Percentiles rank a stretch among this genome's conserved stretches.
phyloP scores from a whole-genome alignment of 2,888 invertebrate species.

The Panzeria rudis region DNA sequence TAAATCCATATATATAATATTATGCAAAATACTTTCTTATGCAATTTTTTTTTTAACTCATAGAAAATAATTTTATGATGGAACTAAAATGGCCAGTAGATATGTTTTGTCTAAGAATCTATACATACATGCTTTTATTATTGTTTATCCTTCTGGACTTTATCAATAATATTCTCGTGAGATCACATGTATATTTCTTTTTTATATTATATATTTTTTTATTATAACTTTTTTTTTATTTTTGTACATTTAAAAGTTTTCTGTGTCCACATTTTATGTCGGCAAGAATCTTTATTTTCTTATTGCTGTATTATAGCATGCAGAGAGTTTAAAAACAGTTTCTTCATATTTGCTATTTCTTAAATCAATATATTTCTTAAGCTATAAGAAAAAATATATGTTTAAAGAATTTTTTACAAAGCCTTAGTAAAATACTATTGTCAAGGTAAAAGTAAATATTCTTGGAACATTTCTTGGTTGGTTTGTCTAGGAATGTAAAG shows the following conservation, averaged over 20 bases:
- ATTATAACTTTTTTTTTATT: slow-evolving; percentile 25
- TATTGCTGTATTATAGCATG: slow-evolving; percentile 1
- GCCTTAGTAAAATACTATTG: not conserved
- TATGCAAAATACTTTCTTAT: slow-evolving; percentile 58
- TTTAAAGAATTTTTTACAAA: not conserved
- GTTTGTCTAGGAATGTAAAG: not conserved
- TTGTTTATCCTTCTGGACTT: slow-evolving; percentile 66
- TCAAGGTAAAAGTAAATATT: slow-evolving; percentile 6
- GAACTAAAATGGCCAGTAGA: slow-evolving; percentile 10
- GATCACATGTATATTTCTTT: slow-evolving; percentile 47
- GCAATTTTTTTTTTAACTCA: slow-evolving; percentile 3
- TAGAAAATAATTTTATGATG: slow-evolving; percentile 46
- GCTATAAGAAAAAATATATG: not conserved
- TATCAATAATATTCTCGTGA: slow-evolving; percentile 68
- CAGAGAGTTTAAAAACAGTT: not conserved
- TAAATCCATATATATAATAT: slow-evolving; percentile 38
- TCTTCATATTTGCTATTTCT: slow-evolving; percentile 6
- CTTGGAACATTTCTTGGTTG: not conserved
- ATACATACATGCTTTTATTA: slow-evolving; percentile 16
- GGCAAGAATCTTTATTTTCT: slow-evolving; percentile 34
- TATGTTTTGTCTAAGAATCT: not conserved
- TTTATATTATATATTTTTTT: slow-evolving; percentile 12
- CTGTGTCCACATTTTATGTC: slow-evolving; percentile 55
- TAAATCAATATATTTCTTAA: slow-evolving; percentile 51
- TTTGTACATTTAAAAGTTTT: slow-evolving; percentile 55